These are phyloP conservation scores for Metridium senile DNA, from an alignment of 92 coral and sea anemone genomes.

Conservation along the genomic window DNA sequence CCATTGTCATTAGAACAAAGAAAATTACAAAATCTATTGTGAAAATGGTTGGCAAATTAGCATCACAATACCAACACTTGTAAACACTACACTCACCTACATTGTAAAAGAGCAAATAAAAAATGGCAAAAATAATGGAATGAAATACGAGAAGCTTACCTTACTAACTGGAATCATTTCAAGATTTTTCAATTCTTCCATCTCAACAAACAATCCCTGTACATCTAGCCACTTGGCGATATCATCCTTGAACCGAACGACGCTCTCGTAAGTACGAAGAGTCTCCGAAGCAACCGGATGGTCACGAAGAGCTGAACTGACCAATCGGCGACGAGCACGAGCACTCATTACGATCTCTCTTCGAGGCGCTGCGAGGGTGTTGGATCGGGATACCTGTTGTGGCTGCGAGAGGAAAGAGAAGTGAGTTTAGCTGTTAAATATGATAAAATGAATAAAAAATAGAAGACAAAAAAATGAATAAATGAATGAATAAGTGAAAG, in stretches of 20 bases:
- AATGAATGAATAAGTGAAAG: neutral
- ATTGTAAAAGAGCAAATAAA: neutral
- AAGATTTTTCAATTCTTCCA: slow-evolving; percentile 44
- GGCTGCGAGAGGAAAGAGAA: neutral
- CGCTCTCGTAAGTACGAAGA: slow-evolving; percentile 75
- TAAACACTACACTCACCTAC: too few species aligned
- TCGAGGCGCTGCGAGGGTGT: slow-evolving; percentile 46
- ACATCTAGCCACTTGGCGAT: slow-evolving; percentile 66
- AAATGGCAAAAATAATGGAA: neutral
- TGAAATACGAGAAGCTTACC: slow-evolving; percentile 49
- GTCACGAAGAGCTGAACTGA: slow-evolving; percentile 83
- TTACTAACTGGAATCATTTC: slow-evolving; percentile 64
- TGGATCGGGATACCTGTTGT: slow-evolving; percentile 31
- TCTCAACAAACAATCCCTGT: slow-evolving; percentile 74
- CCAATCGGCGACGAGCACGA: slow-evolving; percentile 84
- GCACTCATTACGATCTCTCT: slow-evolving; percentile 78
- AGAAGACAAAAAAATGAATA: neutral
- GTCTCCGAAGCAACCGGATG: slow-evolving; percentile 88
- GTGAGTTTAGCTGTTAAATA: neutral
- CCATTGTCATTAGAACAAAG: too few species aligned
- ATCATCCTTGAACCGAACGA: slow-evolving; percentile 61
- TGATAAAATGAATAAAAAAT: neutral
- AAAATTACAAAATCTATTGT: too few species aligned
- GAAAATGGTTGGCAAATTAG: too few species aligned
- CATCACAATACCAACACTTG: too few species aligned